These are phyloP conservation scores for Goniozus legneri DNA, from an alignment of 1,140 invertebrate species.

Conservation along the genomic window DNA sequence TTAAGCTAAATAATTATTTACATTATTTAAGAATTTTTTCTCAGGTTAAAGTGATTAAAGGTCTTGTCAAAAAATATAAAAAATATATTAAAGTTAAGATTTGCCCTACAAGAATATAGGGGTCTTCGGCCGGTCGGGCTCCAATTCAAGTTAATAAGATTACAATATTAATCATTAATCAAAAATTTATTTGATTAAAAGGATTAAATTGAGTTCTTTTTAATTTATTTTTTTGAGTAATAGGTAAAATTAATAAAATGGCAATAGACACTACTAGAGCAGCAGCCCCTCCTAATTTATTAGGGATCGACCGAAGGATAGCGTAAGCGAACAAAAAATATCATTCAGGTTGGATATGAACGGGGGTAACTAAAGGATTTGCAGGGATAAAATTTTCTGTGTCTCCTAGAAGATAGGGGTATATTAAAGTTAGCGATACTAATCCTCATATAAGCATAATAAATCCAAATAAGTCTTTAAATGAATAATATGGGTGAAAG, in stretches of 20 bases:
- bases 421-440: constrained; percentile 41
- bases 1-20: constrained; percentile 57
- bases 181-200: constrained; percentile 60
- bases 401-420: constrained; percentile 60
- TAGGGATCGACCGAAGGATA: constrained; percentile 69
- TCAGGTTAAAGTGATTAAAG: constrained; percentile 3
- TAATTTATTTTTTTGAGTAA: constrained; percentile 57
- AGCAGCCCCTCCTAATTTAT: constrained; percentile 71
- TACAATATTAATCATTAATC: constrained; percentile 51
- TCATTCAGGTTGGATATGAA: constrained; percentile 74
- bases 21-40: constrained; percentile 44
- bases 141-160: constrained; percentile 66
- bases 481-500: constrained; percentile 59
- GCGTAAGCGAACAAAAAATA: constrained; percentile 75
- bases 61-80: constrained; percentile 54
- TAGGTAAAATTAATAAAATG: constrained; percentile 57
- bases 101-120: constrained; percentile 60
- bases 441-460: constrained; percentile 52
- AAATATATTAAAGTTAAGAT: constrained; percentile 59
- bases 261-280: constrained; percentile 62
- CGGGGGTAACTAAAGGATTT: constrained; percentile 65
- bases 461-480: constrained; percentile 61
- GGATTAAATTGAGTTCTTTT: constrained; percentile 37
- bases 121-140: constrained; percentile 59
- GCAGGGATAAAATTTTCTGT: constrained; percentile 65